These are phyloP conservation scores for Dasyornis broadbenti DNA, from an alignment of 2,113 vertebrate species.

Conservation along the genomic window DNA sequence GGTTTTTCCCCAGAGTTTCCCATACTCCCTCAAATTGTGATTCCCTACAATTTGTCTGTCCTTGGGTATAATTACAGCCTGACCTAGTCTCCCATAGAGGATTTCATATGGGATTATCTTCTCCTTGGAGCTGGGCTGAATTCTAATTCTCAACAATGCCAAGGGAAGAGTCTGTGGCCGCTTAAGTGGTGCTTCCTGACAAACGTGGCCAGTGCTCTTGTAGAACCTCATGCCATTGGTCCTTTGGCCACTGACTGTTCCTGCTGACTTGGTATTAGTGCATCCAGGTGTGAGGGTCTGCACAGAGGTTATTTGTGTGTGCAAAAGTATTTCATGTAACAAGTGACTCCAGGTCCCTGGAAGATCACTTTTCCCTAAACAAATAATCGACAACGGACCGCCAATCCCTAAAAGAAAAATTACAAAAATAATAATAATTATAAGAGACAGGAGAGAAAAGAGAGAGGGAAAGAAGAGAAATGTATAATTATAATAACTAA, in stretches of 20 bases:
- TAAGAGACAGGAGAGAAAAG: neutral
- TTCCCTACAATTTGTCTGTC: neutral
- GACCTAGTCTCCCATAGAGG: fast-evolving
- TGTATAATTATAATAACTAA: neutral
- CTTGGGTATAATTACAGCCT: neutral
- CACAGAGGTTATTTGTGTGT: neutral
- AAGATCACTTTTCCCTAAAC: neutral
- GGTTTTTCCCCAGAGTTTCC: neutral
- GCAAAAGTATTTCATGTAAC: neutral
- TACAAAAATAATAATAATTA: neutral
- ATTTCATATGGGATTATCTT: neutral
- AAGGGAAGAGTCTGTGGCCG: neutral
- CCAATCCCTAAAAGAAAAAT: neutral
- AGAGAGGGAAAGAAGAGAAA: neutral
- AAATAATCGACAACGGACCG: neutral
- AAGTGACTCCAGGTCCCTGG: neutral
- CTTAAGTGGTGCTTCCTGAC: neutral
- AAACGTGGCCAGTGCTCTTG: neutral
- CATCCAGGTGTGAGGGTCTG: neutral
- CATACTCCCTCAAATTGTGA: neutral
- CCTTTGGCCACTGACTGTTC: neutral
- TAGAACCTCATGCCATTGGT: neutral
- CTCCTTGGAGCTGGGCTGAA: neutral
- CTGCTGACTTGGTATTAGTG: neutral
- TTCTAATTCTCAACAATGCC: neutral